A percentile compares a stretch with the other conserved stretches of the same genome.
phyloP scores from a whole-genome alignment of 2,113 vertebrate species.

The Rhipidura dahli region DNA sequence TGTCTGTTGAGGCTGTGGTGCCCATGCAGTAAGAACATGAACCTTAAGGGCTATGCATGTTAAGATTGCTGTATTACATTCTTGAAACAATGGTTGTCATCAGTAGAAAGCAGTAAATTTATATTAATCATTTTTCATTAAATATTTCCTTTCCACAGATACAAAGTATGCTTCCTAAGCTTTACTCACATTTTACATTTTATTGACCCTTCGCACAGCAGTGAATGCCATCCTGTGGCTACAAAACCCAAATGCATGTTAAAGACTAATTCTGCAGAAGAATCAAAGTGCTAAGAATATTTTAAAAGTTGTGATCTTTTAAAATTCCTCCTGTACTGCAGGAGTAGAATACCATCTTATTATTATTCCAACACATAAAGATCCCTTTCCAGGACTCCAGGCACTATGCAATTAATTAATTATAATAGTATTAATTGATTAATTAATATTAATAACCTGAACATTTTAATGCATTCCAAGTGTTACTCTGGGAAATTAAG shows the following conservation, averaged over 20 bases:
- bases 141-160: background rate
- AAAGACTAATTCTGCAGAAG: background rate
- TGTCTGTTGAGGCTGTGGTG: background rate
- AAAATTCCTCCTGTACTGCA: background rate
- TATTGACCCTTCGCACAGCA: constrained; percentile 28
- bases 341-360: background rate
- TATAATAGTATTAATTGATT: constrained; percentile 45
- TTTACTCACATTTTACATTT: background rate
- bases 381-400: constrained; percentile 24
- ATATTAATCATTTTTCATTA: background rate
- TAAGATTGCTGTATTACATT: background rate
- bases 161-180: background rate
- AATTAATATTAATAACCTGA: constrained; percentile 57
- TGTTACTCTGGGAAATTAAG: background rate
- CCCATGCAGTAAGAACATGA: background rate
- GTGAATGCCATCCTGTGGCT: constrained; percentile 56
- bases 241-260: background rate
- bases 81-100: background rate
- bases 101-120: background rate
- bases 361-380: constrained; percentile 14
- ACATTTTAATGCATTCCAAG: background rate
- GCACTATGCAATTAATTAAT: constrained; percentile 55
- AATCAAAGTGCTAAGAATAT: background rate
- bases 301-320: background rate
- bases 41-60: background rate